phyloP scores from a whole-genome alignment of 2,888 invertebrate genomes.

The Archaeoteleia sp. region DNA sequence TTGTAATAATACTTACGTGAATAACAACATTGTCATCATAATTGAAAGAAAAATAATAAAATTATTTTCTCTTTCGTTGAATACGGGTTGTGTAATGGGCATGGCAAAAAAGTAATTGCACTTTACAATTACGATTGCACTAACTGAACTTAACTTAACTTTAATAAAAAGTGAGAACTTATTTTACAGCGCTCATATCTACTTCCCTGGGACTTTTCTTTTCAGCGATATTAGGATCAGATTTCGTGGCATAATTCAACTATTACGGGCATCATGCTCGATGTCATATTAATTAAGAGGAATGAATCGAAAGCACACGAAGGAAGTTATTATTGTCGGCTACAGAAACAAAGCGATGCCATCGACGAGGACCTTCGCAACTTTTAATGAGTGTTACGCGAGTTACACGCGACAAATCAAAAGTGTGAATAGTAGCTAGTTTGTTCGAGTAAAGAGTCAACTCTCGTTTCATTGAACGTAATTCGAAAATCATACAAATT shows the following conservation, averaged over 20 bases:
- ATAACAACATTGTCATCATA: conserved; percentile 7
- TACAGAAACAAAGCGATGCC: conserved; percentile 29
- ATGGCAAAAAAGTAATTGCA: conserved; percentile 19
- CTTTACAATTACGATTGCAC: conserved; percentile 14
- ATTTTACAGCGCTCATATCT: neutral
- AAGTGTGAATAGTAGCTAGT: conserved; percentile 7
- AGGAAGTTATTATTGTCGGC: conserved; percentile 53
- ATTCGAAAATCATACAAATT: neutral
- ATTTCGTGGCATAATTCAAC: conserved; percentile 58
- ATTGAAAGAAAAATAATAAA: conserved; percentile 4
- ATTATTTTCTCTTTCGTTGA: neutral
- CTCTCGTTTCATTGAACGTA: neutral
- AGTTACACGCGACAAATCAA: conserved; percentile 16
- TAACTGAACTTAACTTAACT: neutral
- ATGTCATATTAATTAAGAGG: conserved; percentile 60
- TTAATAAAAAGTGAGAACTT: neutral
- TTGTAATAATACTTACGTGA: neutral
- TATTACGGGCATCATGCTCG: conserved; percentile 62
- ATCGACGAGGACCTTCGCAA: conserved; percentile 20
- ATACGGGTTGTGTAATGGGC: conserved; percentile 7
- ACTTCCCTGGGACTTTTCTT: neutral
- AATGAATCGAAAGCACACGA: conserved; percentile 40
- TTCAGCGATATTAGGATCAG: conserved; percentile 1
- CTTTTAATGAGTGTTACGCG: conserved; percentile 31
- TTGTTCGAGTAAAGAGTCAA: no score